phyloP scores from a whole-genome alignment of 2,113 vertebrate species.

The Myocastor coypus region DNA sequence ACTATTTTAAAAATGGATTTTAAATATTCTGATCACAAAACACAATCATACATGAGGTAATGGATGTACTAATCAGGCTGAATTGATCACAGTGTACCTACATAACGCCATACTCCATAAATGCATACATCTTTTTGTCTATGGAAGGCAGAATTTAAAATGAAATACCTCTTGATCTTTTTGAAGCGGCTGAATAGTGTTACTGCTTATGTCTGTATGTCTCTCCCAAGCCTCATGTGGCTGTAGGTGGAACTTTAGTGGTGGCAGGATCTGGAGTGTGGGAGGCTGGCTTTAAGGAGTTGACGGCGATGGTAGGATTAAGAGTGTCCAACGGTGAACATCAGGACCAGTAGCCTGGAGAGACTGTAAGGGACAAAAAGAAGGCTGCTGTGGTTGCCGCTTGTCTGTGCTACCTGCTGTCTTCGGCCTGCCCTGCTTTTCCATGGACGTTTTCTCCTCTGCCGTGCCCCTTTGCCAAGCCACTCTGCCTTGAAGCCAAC shows the following conservation, averaged over 20 bases:
- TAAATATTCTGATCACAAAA: background rate
- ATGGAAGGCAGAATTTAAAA: background rate
- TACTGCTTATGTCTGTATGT: background rate
- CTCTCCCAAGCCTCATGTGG: background rate
- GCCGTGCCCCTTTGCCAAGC: background rate
- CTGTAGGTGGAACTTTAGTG: background rate
- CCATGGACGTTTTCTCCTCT: background rate
- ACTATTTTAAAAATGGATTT: background rate
- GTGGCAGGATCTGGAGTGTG: background rate
- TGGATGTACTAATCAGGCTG: background rate
- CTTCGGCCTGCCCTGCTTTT: background rate
- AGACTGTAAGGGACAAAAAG: no score
- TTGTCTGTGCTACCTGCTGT: background rate
- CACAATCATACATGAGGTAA: background rate
- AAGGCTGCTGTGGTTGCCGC: background rate
- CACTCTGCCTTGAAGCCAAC: background rate
- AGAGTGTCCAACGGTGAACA: background rate
- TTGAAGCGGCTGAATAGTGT: background rate
- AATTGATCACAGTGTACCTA: background rate
- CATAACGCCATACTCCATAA: no score
- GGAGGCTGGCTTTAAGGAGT: background rate
- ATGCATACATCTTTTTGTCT: background rate
- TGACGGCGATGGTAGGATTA: background rate
- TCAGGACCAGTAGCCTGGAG: background rate
- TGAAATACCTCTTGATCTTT: background rate